Evolutionary conservation across 1,140 invertebrate species (phyloP), one percentile per base, ranked within the genome.

Genomic region (Aphelenchoides avenae): DNA sequence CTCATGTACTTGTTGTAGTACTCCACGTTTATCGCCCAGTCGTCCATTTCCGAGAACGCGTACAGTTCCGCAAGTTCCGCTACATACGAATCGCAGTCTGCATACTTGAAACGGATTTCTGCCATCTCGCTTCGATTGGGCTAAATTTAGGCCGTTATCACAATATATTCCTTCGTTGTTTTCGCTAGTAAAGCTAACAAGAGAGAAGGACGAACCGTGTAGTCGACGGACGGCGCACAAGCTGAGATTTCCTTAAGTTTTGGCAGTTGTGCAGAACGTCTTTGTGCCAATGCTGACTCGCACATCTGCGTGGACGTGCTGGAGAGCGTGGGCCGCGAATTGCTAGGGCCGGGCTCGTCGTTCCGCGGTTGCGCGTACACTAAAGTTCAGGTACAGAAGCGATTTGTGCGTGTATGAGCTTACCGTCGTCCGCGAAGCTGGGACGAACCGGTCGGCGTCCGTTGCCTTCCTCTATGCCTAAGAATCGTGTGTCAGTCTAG

Each of bases 1-100:
- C 60, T 57, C 15, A 54, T 40, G 59, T 73, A 73, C n/a, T 51
- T 54, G 26, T 51, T 40, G 52, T 59, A 75, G 5, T 48, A 43
- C 9, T 65, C 46, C 7, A 57, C 49, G 39, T 72, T 72, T 6
- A 55, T 44, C 6, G 63, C 54, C 31, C 58, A 77, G 18, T 75
- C 73, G 11, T 75, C 65, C 63, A 75, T 57, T 30, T 75, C 73
- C 1, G 73, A 68, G 56, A 76, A 75, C 5, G 71, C 64, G 46
- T 75, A 75, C 9, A 75, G 42, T 31, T 75, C 75, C n/a, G 74
- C 54, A 42, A 75, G 42, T 54, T 75, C 73, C 9, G 34, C 41
- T 7, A n/a, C 42, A 29, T 57, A 55, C 0, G 54, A 29, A 39
- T 75, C 73, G 39, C 53, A 57, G 30, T 75, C 73, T 1, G 57